A percentile compares a stretch with the other conserved stretches of the same genome.
These are phyloP conservation scores for Phoeniculus purpureus DNA, from an alignment of 2,797 vertebrate genomes.

Conservation along the genomic window DNA sequence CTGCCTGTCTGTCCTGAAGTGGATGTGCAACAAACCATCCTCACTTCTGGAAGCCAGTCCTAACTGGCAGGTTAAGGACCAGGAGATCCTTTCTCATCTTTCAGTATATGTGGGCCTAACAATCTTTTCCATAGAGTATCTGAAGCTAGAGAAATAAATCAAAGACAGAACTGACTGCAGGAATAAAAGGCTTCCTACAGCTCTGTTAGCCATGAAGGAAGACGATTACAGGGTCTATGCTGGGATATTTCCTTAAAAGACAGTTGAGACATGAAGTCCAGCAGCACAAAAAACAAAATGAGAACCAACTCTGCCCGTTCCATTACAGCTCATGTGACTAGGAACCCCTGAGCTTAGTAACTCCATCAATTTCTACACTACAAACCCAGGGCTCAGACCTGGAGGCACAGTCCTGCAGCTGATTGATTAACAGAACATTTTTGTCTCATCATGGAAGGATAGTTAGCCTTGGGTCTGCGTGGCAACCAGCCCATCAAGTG, in stretches of 20 bases:
- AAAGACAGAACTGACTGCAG: background rate
- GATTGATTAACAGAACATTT: background rate
- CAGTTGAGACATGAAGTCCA: background rate
- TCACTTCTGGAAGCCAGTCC: background rate
- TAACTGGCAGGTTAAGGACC: background rate
- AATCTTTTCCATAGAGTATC: background rate
- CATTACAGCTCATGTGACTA: background rate
- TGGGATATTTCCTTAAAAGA: background rate
- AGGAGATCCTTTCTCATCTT: background rate
- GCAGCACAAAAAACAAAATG: slow-evolving; percentile 2
- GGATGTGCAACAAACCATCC: background rate
- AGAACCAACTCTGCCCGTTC: background rate
- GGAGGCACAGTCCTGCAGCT: background rate
- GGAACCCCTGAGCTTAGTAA: background rate
- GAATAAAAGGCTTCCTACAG: background rate
- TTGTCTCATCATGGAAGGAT: background rate
- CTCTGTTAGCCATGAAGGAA: background rate
- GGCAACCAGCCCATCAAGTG: background rate
- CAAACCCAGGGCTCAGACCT: background rate
- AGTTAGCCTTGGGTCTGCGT: background rate
- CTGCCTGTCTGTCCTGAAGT: background rate
- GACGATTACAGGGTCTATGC: background rate
- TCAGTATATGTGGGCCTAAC: background rate
- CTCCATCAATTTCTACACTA: background rate
- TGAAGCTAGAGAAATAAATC: background rate